phyloP scores from a whole-genome alignment of 2,113 vertebrate species.

The Phocoena phocoena region DNA sequence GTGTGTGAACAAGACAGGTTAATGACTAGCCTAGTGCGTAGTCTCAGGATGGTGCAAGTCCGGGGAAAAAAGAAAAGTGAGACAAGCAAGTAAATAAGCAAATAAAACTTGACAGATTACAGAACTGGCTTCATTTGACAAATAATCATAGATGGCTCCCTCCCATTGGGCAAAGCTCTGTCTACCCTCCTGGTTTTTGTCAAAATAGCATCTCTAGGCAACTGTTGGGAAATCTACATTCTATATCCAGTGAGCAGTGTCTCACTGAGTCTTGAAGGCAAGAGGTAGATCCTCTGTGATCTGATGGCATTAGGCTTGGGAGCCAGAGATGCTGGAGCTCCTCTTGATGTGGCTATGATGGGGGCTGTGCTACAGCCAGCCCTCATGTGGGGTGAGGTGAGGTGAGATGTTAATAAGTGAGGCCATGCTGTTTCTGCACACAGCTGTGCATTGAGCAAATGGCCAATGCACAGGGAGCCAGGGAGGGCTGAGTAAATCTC shows the following conservation, averaged over 20 bases:
- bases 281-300: background rate
- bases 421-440: no score
- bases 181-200: background rate
- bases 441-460: background rate
- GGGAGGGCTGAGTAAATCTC: background rate
- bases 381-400: rapidly evolving
- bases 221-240: background rate
- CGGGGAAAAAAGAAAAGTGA: background rate
- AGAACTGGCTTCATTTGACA: background rate
- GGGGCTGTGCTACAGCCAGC: background rate
- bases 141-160: background rate
- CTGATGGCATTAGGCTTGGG: no score
- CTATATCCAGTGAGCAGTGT: background rate
- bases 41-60: background rate
- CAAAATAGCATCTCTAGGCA: no score
- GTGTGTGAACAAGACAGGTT: background rate
- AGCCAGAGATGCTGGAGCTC: background rate
- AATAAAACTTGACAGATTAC: background rate
- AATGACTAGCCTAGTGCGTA: background rate
- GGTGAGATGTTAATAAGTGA: background rate
- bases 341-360: no score
- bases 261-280: background rate
- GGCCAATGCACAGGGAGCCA: background rate
- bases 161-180: background rate
- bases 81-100: background rate